Percentiles rank a stretch among this genome's conserved stretches.
Conservation (phyloP, 2,888 invertebrate species). For the Leptodirus hochenwartii region DNA sequence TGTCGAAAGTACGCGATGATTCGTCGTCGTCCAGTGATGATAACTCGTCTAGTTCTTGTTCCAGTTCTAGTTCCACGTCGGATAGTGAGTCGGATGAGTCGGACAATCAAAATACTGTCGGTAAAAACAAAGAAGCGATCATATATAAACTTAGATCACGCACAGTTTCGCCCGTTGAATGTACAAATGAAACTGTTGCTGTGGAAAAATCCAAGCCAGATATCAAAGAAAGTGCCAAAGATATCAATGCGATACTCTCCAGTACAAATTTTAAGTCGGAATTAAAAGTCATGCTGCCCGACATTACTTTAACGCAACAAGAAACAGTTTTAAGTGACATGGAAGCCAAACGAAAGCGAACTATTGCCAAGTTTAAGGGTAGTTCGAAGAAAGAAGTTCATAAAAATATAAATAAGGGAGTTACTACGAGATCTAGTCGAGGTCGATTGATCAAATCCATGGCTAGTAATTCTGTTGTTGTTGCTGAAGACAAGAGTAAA, state of each 20-base stretch:
- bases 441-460: no score
- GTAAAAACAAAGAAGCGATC: no score
- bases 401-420: no score
- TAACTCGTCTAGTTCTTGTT: no score
- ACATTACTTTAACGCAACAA: no score
- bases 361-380: conserved; percentile 15
- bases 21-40: conserved; percentile 7
- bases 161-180: no score
- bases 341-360: conserved; percentile 19
- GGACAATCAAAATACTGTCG: background rate
- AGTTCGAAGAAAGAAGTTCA: conserved; percentile 15
- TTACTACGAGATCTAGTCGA: no score
- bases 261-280: conserved; percentile 4
- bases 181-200: background rate
- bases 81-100: no score
- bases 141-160: no score
- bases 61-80: conserved; percentile 6
- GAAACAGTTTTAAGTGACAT: conserved; percentile 15
- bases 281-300: no score
- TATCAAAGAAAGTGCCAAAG: background rate
- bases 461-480: no score
- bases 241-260: conserved; percentile 4
- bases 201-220: conserved; percentile 1
- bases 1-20: conserved; percentile 11
- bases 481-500: no score